These are phyloP conservation scores for Lasioglossum pauxillum DNA, from an alignment of 2,888 invertebrate species.

Conservation along the genomic window DNA sequence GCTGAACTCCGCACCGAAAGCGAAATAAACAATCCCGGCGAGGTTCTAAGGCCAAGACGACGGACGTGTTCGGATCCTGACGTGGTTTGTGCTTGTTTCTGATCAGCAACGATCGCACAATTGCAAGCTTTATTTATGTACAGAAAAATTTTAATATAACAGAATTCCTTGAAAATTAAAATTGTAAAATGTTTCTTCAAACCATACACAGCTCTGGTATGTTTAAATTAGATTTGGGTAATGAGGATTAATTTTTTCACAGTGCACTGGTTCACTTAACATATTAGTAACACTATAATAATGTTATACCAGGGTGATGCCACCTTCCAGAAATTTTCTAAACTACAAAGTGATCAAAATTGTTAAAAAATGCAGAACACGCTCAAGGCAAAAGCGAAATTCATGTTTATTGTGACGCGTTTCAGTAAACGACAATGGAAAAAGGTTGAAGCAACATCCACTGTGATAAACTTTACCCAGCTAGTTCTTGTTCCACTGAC, in stretches of 20 bases:
- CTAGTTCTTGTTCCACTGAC: background rate
- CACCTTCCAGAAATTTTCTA: background rate
- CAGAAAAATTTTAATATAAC: background rate
- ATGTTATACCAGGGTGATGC: background rate
- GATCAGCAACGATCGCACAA: background rate
- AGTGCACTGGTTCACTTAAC: background rate
- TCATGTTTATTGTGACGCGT: background rate
- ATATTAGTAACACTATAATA: background rate
- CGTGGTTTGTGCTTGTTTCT: background rate
- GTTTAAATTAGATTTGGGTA: background rate
- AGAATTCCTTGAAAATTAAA: background rate
- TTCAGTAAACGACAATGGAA: background rate
- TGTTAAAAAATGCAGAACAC: background rate
- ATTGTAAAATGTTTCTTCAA: background rate
- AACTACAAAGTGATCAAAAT: background rate
- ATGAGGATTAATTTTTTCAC: no score
- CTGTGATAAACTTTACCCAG: background rate
- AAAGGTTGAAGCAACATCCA: background rate
- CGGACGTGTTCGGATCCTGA: background rate
- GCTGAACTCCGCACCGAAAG: constrained; percentile 32
- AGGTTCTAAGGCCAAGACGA: background rate
- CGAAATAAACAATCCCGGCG: constrained; percentile 29
- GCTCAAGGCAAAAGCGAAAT: background rate
- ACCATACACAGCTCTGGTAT: background rate
- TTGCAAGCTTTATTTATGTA: background rate